These are phyloP conservation scores for Ianthella basta DNA, from an alignment of 37 sponge, comb jelly and placozoan species.

Conservation along the genomic window DNA sequence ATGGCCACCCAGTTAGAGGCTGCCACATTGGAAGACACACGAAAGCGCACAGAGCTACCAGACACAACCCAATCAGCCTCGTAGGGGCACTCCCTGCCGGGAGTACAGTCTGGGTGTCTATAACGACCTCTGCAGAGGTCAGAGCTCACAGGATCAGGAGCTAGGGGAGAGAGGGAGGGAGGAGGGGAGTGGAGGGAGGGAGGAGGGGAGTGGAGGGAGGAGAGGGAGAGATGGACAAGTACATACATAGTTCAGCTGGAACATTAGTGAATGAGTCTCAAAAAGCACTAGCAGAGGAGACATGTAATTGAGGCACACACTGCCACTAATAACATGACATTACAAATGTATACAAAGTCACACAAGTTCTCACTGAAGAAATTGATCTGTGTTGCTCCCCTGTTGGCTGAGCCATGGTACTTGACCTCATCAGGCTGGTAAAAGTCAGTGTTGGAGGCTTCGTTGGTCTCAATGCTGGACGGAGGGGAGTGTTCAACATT, in stretches of 20 bases:
- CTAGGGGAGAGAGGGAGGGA: not conserved
- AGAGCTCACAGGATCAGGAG: not conserved
- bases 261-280: too few species aligned
- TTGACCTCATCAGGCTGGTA: constrained; percentile 50
- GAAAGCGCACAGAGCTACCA: constrained; percentile 28
- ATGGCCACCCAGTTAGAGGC: constrained; percentile 44
- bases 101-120: not conserved
- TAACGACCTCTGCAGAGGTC: not conserved
- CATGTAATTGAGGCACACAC: not conserved
- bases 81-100: not conserved
- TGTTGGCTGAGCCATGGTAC: constrained; percentile 41
- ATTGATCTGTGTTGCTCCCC: constrained; percentile 23
- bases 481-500: not conserved
- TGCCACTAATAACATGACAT: not conserved
- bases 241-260: too few species aligned
- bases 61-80: constrained; percentile 17
- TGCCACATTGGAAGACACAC: constrained; percentile 13
- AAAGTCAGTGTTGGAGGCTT: constrained; percentile 24
- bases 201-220: too few species aligned
- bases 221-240: too few species aligned
- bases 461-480: constrained; percentile 7
- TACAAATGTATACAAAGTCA: too few species aligned
- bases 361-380: constrained; percentile 26
- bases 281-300: too few species aligned
- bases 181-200: too few species aligned